Conservation (phyloP, 2,888 invertebrate species). For the Busseola fusca region DNA sequence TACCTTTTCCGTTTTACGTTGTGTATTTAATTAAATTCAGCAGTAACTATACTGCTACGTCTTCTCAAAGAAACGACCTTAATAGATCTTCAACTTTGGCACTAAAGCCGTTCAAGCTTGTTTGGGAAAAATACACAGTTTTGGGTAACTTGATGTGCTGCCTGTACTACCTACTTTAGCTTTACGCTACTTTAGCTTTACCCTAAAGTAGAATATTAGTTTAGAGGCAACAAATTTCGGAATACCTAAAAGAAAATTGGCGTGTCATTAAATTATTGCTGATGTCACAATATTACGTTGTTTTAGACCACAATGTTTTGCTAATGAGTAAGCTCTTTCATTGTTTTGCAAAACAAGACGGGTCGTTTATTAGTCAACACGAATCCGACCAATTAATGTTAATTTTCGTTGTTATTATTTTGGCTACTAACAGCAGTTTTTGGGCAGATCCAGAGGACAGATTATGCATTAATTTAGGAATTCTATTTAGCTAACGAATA, state of each 20-base stretch:
- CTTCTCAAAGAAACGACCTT: no score
- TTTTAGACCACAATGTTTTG: slow-evolving; percentile 5
- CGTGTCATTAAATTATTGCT: background rate
- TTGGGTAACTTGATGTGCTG: no score
- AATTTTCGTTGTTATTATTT: background rate
- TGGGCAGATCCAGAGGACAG: background rate
- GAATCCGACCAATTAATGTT: background rate
- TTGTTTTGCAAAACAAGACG: slow-evolving; percentile 6
- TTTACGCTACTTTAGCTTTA: no score
- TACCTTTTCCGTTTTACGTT: no score
- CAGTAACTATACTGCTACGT: no score
- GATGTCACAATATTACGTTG: slow-evolving; percentile 7
- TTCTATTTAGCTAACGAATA: no score
- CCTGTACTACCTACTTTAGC: background rate
- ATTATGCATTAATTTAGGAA: background rate
- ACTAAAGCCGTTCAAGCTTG: no score
- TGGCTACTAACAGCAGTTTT: slow-evolving; percentile 1
- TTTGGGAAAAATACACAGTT: no score
- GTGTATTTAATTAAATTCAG: no score
- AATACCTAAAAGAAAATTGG: background rate
- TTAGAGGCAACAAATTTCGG: background rate
- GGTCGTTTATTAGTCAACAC: slow-evolving; percentile 1
- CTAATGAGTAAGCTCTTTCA: slow-evolving; percentile 21
- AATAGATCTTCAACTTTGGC: no score
- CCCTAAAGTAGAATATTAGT: background rate